A percentile compares a stretch with the other conserved stretches of the same genome.
These are phyloP conservation scores for Epinephelus malabaricus DNA, from an alignment of 2,797 vertebrate genomes.

Conservation along the genomic window DNA sequence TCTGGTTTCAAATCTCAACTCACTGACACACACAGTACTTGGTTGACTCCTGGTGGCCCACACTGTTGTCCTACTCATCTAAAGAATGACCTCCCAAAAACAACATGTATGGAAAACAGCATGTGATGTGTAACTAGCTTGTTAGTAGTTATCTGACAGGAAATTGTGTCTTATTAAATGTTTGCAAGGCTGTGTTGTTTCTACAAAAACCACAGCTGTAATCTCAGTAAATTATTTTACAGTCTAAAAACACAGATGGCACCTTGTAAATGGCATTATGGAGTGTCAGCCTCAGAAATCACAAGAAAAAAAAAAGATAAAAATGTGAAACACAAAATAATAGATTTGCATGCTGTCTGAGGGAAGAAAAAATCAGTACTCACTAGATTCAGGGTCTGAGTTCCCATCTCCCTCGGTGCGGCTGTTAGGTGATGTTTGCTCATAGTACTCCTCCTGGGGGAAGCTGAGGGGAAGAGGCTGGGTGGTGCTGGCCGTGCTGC, in stretches of 20 bases:
- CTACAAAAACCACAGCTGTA: slow-evolving; percentile 51
- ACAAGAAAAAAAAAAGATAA: background rate
- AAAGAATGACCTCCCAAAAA: slow-evolving; percentile 20
- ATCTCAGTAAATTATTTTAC: slow-evolving; percentile 42
- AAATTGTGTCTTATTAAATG: slow-evolving; percentile 29
- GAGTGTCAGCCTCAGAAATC: slow-evolving; percentile 23
- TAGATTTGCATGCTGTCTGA: slow-evolving; percentile 18
- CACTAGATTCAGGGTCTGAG: slow-evolving; percentile 98
- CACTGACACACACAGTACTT: too few species aligned
- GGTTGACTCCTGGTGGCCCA: background rate
- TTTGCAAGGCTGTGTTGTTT: slow-evolving; percentile 36
- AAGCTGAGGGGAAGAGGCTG: slow-evolving; percentile 93
- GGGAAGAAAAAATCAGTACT: slow-evolving; percentile 76
- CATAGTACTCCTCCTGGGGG: slow-evolving; percentile 94
- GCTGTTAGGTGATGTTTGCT: slow-evolving; percentile 94
- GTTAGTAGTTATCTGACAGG: slow-evolving; percentile 1
- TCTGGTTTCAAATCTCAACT: slow-evolving; percentile 24
- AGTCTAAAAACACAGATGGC: slow-evolving; percentile 61
- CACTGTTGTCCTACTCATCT: background rate
- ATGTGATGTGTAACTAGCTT: background rate
- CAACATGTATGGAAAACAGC: background rate
- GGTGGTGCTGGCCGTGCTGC: slow-evolving; percentile 86
- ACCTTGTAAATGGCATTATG: slow-evolving; percentile 29
- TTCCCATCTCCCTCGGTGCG: slow-evolving; percentile 98
- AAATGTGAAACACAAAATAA: slow-evolving; percentile 19